These are phyloP conservation scores for Colius striatus DNA, from an alignment of 2,113 vertebrate species.

Conservation along the genomic window DNA sequence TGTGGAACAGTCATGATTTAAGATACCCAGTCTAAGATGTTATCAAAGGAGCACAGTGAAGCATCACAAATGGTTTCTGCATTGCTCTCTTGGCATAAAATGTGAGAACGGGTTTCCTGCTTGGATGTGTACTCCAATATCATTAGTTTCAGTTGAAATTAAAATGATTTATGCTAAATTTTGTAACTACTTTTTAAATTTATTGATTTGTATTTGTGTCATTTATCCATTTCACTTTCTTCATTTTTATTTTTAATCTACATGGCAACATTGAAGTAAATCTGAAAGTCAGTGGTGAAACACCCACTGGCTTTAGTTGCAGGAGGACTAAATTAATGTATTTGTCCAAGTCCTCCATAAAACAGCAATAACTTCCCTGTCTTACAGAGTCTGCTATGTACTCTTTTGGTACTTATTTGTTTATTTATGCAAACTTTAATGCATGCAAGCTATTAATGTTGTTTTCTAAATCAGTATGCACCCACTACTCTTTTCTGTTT, in stretches of 20 bases:
- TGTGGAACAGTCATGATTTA: neutral
- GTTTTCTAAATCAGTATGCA: neutral
- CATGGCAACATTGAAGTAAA: neutral
- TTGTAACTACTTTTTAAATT: neutral
- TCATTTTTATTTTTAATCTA: neutral
- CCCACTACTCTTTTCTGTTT: constrained; percentile 24
- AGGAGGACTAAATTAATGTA: neutral
- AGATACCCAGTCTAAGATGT: neutral
- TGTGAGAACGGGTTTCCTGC: neutral
- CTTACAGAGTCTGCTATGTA: neutral
- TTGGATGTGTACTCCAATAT: neutral
- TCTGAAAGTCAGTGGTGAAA: neutral
- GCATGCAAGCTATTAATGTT: neutral
- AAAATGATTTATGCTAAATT: neutral
- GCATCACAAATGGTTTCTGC: accelerated
- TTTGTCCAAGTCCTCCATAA: neutral
- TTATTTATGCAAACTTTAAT: constrained; percentile 6
- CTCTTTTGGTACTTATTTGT: neutral
- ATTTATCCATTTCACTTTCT: neutral
- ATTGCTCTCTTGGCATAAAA: neutral
- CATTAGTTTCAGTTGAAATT: neutral
- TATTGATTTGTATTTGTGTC: neutral
- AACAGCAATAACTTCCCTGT: neutral
- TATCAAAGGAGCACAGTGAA: neutral
- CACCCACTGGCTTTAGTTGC: neutral